Evolutionary conservation across 2,888 invertebrate species (phyloP).

Genomic region (Helicoverpa assulta): DNA sequence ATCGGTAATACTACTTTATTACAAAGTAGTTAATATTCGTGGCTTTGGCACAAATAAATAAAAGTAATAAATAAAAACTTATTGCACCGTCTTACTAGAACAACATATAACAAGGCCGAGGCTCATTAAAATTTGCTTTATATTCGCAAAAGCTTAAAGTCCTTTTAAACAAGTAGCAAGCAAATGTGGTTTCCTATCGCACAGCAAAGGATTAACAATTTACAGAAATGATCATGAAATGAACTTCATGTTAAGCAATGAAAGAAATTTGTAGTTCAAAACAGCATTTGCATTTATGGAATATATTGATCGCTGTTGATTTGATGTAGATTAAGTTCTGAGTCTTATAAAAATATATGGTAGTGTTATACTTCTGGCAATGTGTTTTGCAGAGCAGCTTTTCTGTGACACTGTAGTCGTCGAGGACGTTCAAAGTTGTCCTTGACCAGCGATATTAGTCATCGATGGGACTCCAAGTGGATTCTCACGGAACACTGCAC

Average conservation of each 20-base stretch:
- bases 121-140: background rate
- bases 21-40: constrained; percentile 17
- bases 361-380: too few relatives aligned
- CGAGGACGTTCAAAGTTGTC: background rate
- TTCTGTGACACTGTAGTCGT: background rate
- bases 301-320: too few relatives aligned
- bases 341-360: too few relatives aligned
- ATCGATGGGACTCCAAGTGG: constrained; percentile 19
- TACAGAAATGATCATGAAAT: background rate
- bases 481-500: constrained; percentile 22
- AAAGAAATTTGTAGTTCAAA: too few relatives aligned
- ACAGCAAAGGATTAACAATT: background rate
- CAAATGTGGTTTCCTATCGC: background rate
- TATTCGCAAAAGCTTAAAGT: constrained; percentile 3
- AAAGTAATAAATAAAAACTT: background rate
- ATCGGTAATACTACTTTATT: constrained; percentile 1
- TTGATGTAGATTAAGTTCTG: too few relatives aligned
- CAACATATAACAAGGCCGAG: constrained; percentile 5
- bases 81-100: background rate
- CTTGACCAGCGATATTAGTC: constrained; percentile 13
- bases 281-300: too few relatives aligned
- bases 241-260: too few relatives aligned
- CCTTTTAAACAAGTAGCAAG: background rate
- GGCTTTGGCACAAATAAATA: constrained; percentile 31
- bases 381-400: too few relatives aligned